Evolutionary conservation across 2,888 invertebrate genomes (phyloP).

Genomic region (Anoncus sp.): DNA sequence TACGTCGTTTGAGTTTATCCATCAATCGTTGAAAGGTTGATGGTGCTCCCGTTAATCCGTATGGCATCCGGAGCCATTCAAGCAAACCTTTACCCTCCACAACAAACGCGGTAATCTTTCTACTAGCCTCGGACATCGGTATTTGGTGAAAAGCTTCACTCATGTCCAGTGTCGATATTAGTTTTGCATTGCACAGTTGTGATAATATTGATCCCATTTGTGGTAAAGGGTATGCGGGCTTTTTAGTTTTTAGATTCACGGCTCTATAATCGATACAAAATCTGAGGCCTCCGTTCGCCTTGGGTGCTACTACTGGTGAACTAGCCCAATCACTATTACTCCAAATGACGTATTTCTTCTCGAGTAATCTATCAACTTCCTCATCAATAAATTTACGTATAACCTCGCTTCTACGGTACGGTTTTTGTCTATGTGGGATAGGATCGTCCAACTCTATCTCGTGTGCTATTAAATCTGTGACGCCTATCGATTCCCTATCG

Average conservation of each 20-base stretch:
- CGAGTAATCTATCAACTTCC: constrained; percentile 44
- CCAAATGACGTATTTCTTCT: constrained; percentile 49
- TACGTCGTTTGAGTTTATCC: constrained; percentile 45
- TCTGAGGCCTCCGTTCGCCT: constrained; percentile 42
- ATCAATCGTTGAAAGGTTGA: constrained; percentile 61
- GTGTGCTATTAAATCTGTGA: constrained; percentile 53
- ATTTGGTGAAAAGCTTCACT: constrained; percentile 66
- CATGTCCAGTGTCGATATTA: constrained; percentile 64
- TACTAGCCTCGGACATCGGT: constrained; percentile 45
- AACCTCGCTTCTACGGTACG: constrained; percentile 48
- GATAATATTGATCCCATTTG: constrained; percentile 59
- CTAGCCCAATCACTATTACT: constrained; percentile 59
- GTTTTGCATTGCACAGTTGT: constrained; percentile 47
- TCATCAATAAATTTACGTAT: constrained; percentile 49
- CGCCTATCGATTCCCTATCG: constrained; percentile 42
- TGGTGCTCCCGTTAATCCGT: constrained; percentile 59
- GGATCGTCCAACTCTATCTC: constrained; percentile 54
- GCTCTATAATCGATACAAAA: constrained; percentile 56
- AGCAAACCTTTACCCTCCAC: constrained; percentile 59
- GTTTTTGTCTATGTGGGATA: constrained; percentile 52
- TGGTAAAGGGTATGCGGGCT: constrained; percentile 56
- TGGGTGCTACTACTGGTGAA: constrained; percentile 51
- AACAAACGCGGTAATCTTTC: constrained; percentile 59
- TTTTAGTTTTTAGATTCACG: constrained; percentile 49
- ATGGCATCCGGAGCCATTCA: constrained; percentile 61